These are phyloP conservation scores for Deroplatys truncata DNA, from an alignment of 2,888 invertebrate species.

Conservation along the genomic window DNA sequence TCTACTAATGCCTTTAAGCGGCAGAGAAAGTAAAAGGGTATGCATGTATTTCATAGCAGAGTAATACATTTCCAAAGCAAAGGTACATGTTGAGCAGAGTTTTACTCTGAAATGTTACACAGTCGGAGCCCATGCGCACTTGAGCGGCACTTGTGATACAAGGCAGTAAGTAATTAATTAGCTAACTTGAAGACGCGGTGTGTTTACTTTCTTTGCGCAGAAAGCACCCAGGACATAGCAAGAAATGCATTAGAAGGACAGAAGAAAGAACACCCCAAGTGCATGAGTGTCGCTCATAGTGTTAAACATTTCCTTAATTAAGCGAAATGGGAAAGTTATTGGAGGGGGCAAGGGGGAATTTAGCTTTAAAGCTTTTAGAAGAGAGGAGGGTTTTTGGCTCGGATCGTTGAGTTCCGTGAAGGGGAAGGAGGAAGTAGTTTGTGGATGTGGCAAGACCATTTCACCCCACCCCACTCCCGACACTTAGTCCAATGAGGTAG, in stretches of 20 bases:
- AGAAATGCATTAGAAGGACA: not conserved
- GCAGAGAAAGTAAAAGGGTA: no score
- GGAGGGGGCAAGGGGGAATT: not conserved
- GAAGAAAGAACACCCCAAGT: not conserved
- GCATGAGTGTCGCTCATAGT: not conserved
- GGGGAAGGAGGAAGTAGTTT: not conserved
- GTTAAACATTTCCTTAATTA: not conserved
- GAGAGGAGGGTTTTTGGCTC: not conserved
- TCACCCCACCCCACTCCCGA: not conserved
- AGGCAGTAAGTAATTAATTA: not conserved
- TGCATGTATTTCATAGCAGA: no score
- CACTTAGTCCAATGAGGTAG: not conserved
- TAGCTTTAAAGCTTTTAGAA: not conserved
- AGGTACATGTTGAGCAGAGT: no score
- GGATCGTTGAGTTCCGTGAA: not conserved
- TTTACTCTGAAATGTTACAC: not conserved
- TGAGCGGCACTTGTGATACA: not conserved
- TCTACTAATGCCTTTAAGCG: no score
- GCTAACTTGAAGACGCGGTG: not conserved
- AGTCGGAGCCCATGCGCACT: not conserved
- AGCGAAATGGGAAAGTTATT: not conserved
- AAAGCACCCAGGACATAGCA: not conserved
- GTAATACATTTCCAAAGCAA: no score
- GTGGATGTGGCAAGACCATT: not conserved
- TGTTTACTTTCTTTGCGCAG: not conserved